phyloP scores from a whole-genome alignment of 2,113 vertebrate species.

The Zeus faber region DNA sequence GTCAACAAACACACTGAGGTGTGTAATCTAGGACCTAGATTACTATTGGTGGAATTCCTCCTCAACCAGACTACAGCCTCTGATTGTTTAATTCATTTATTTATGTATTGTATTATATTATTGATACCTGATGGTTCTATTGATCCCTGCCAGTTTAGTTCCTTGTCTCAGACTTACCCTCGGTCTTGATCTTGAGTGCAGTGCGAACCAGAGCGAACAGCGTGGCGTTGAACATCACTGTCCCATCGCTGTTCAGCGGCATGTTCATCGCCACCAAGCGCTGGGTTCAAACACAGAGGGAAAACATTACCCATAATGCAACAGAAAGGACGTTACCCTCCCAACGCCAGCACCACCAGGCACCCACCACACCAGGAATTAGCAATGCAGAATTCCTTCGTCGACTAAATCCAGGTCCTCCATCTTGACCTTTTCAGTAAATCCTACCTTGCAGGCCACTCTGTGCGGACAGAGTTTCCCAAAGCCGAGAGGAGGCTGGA shows the following conservation, averaged over 20 bases:
- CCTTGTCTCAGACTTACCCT: conserved; percentile 77
- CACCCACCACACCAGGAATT: no score
- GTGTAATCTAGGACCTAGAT: no score
- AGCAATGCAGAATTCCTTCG: neutral
- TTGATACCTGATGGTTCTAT: no score
- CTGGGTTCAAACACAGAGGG: conserved; percentile 61
- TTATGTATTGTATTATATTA: no score
- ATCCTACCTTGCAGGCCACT: conserved; percentile 96
- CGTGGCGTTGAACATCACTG: conserved; percentile 98
- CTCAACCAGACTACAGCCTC: no score
- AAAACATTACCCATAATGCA: no score
- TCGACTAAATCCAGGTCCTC: neutral
- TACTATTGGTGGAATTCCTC: no score
- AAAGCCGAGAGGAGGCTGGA: conserved; percentile 95
- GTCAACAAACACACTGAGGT: no score
- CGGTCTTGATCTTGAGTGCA: conserved; percentile 97
- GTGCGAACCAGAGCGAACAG: conserved; percentile 96
- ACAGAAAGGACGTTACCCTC: no score
- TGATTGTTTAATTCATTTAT: no score
- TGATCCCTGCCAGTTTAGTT: no score
- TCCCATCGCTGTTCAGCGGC: conserved; percentile 97
- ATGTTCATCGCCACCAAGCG: conserved; percentile 99
- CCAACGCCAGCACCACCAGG: no score
- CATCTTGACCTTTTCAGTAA: neutral
- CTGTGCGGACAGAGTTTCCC: conserved; percentile 96